Conservation (phyloP, 2,888 invertebrate species). For the Idaea dimidiata region DNA sequence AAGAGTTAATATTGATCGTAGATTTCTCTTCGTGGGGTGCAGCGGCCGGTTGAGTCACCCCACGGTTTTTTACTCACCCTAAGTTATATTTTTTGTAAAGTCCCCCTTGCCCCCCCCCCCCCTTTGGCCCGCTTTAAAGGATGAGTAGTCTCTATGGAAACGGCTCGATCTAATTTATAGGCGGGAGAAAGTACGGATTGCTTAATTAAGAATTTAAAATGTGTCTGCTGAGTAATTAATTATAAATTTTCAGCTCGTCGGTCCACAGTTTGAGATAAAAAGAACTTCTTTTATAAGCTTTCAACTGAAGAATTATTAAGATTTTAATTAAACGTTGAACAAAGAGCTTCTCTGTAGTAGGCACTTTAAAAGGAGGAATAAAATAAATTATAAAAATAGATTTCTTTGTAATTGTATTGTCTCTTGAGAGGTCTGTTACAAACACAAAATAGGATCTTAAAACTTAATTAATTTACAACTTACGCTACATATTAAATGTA, state of each 20-base stretch:
- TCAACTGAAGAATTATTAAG: slow-evolving; percentile 46
- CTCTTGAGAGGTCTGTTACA: background rate
- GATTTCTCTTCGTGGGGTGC: slow-evolving; percentile 81
- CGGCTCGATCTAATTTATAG: slow-evolving; percentile 81
- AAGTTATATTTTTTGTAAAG: slow-evolving; percentile 81
- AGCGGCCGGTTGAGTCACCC: slow-evolving; percentile 82
- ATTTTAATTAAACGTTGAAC: slow-evolving; percentile 60
- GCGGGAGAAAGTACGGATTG: slow-evolving; percentile 80
- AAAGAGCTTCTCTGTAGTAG: slow-evolving; percentile 32
- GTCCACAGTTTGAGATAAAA: slow-evolving; percentile 42
- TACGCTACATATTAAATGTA: background rate
- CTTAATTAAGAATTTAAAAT: slow-evolving; percentile 81
- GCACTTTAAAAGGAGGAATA: background rate
- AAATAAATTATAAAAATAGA: background rate
- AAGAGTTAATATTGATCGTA: slow-evolving; percentile 83
- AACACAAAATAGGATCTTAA: background rate
- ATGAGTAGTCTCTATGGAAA: slow-evolving; percentile 82
- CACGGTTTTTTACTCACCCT: slow-evolving; percentile 82
- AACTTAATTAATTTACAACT: background rate
- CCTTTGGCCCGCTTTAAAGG: slow-evolving; percentile 79
- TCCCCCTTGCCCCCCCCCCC: slow-evolving; percentile 54
- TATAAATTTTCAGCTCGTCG: slow-evolving; percentile 65
- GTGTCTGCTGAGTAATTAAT: slow-evolving; percentile 78
- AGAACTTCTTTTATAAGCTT: slow-evolving; percentile 48
- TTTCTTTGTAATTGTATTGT: background rate